Percentiles rank a stretch among this genome's conserved stretches.
These are phyloP conservation scores for Cetoscarus ocellatus DNA, from an alignment of 2,797 vertebrate species.

Conservation along the genomic window DNA sequence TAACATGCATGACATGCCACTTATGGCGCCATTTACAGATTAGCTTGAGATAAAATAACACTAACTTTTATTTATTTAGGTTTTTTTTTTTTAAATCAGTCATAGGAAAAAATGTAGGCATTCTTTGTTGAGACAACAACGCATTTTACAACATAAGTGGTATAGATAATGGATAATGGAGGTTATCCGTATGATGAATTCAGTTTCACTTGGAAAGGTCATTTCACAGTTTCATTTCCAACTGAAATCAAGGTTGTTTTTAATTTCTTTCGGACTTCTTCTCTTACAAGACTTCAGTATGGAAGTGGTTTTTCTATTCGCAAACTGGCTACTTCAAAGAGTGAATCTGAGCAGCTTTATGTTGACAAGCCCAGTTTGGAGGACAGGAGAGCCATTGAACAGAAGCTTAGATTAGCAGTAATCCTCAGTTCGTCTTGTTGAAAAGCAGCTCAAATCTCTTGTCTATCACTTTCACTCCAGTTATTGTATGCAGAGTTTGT, in stretches of 20 bases:
- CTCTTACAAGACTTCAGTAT: conserved; percentile 5
- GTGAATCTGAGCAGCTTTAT: conserved; percentile 61
- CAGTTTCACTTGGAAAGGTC: too few species aligned
- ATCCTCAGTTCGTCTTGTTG: conserved; percentile 67
- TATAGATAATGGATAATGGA: too few species aligned
- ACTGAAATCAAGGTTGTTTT: conserved; percentile 12
- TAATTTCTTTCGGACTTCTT: conserved; percentile 20
- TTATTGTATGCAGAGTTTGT: conserved; percentile 34
- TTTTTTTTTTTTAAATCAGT: too few species aligned
- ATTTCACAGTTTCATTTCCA: too few species aligned
- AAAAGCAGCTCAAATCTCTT: conserved; percentile 65
- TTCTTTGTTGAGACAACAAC: too few species aligned
- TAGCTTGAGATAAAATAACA: too few species aligned
- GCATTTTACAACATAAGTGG: too few species aligned
- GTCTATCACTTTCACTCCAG: conserved; percentile 44
- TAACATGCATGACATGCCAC: too few species aligned
- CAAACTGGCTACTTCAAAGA: conserved; percentile 54
- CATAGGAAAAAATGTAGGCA: too few species aligned
- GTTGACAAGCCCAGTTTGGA: conserved; percentile 62
- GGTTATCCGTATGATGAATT: too few species aligned
- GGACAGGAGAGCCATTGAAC: conserved; percentile 74
- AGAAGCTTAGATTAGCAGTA: conserved; percentile 79
- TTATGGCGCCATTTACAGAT: too few species aligned
- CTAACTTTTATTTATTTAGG: too few species aligned
- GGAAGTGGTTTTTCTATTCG: conserved; percentile 27